Conservation (phyloP, 2,797 vertebrate genomes). For the Pterois miles region DNA sequence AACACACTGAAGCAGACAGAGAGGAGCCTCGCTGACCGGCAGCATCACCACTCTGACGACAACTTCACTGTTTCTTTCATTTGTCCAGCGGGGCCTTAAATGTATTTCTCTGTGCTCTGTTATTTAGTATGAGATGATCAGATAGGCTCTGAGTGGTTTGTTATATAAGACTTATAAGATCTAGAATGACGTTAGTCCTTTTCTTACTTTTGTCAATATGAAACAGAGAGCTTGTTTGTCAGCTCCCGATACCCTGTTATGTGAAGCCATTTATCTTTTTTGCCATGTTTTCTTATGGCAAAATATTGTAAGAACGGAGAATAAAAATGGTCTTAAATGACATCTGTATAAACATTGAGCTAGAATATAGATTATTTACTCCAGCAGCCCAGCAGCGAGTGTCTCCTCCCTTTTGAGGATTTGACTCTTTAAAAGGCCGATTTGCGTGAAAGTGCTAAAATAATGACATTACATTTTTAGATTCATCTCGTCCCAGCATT, state of each 20-base stretch:
- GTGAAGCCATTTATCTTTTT: not conserved
- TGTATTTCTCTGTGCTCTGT: conserved; percentile 36
- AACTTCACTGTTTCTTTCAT: not conserved
- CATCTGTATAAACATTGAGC: conserved; percentile 25
- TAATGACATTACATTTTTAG: conserved; percentile 77
- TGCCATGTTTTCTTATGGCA: not conserved
- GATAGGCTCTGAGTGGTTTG: conserved; percentile 10
- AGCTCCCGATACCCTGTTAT: not conserved
- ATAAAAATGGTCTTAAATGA: not conserved
- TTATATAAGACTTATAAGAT: conserved; percentile 21
- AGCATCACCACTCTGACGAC: conserved; percentile 12
- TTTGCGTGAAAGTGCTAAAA: conserved; percentile 70
- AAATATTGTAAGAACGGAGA: not conserved
- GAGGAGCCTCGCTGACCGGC: conserved; percentile 39
- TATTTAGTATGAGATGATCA: conserved; percentile 18
- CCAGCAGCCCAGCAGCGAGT: not conserved
- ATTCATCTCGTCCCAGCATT: conserved; percentile 59
- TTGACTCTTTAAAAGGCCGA: conserved; percentile 59
- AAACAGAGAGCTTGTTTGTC: conserved; percentile 4
- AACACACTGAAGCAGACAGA: conserved; percentile 51
- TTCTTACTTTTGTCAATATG: conserved; percentile 14
- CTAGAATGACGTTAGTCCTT: conserved; percentile 3
- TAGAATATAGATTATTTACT: conserved; percentile 45
- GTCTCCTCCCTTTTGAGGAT: conserved; percentile 34
- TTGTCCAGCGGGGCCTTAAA: not conserved